Evolutionary conservation across 1,140 invertebrate genomes (phyloP).

Genomic region (Drosophila baimaii): DNA sequence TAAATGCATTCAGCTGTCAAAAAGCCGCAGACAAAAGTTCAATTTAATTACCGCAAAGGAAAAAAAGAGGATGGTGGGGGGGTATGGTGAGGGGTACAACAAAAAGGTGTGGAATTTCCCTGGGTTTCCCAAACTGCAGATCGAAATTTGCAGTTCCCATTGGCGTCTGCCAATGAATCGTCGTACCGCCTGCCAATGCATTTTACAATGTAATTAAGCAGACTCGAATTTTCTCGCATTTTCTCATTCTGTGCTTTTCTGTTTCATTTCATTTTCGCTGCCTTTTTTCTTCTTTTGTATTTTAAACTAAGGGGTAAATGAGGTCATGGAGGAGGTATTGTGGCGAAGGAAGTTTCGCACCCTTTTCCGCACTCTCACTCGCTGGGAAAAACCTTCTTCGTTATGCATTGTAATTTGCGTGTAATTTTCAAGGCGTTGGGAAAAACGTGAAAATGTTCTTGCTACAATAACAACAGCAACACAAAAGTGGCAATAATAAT

Average conservation of each 20-base stretch:
- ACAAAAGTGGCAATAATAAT: constrained; percentile 41
- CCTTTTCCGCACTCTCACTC: constrained; percentile 30
- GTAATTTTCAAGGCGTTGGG: constrained; percentile 70
- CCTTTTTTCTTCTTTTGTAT: neutral
- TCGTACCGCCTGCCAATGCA: constrained; percentile 44
- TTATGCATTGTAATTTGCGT: constrained; percentile 80
- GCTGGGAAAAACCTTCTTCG: constrained; percentile 47
- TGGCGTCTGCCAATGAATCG: constrained; percentile 36
- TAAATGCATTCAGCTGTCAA: constrained; percentile 56
- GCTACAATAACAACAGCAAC: constrained; percentile 34
- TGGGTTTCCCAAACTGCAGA: constrained; percentile 2
- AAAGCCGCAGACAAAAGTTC: constrained; percentile 60
- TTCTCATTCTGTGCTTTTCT: constrained; percentile 1
- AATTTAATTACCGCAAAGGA: constrained; percentile 61
- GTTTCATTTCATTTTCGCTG: neutral
- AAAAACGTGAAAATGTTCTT: constrained; percentile 68
- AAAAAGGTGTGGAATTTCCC: constrained; percentile 22
- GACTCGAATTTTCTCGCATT: constrained; percentile 21
- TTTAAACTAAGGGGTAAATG: constrained; percentile 31
- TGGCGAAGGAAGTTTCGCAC: constrained; percentile 12
- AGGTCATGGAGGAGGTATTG: constrained; percentile 16
- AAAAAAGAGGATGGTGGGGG: constrained; percentile 8
- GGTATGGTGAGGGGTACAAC: too few species aligned
- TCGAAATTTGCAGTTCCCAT: constrained; percentile 6
- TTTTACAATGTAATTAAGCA: constrained; percentile 67